These are phyloP conservation scores for Holothuria glaberrima DNA, from an alignment of 35 echinoderm and acorn worm species.

Conservation along the genomic window DNA sequence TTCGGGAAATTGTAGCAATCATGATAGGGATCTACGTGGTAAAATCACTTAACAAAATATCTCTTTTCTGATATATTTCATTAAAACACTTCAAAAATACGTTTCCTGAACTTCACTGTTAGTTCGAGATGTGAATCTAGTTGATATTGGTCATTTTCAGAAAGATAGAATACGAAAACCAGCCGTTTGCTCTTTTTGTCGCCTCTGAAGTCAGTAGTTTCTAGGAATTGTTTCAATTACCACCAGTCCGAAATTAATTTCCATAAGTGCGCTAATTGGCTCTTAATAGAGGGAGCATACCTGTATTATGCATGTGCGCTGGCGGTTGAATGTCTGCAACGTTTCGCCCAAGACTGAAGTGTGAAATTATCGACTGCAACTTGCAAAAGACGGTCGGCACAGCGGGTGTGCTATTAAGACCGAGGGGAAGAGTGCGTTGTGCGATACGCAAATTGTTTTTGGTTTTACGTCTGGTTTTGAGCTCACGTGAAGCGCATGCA, in stretches of 20 bases:
- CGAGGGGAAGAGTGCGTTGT: not conserved
- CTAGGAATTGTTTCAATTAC: constrained; percentile 55
- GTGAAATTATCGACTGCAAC: no score
- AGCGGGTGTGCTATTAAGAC: no score
- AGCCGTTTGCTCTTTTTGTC: constrained; percentile 43
- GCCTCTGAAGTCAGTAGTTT: constrained; percentile 3
- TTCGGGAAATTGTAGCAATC: constrained; percentile 15
- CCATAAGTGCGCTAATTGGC: constrained; percentile 46
- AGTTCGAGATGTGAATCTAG: no score
- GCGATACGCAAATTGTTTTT: constrained; percentile 30
- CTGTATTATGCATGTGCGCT: constrained; percentile 59
- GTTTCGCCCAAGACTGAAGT: no score
- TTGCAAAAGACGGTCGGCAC: no score
- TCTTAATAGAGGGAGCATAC: constrained; percentile 42
- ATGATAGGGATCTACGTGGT: constrained; percentile 31
- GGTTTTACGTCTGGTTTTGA: constrained; percentile 30
- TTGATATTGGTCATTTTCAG: constrained; percentile 36
- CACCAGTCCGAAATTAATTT: constrained; percentile 54
- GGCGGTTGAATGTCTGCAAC: not conserved
- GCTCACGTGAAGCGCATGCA: not conserved
- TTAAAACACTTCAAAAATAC: not conserved
- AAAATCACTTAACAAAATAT: constrained; percentile 38
- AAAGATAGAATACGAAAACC: constrained; percentile 47
- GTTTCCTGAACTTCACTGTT: not conserved
- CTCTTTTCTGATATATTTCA: constrained; percentile 15